A percentile compares a stretch with the other conserved stretches of the same genome.
phyloP scores from a whole-genome alignment of 2,888 invertebrate genomes.

The Hyppa rectilinea region DNA sequence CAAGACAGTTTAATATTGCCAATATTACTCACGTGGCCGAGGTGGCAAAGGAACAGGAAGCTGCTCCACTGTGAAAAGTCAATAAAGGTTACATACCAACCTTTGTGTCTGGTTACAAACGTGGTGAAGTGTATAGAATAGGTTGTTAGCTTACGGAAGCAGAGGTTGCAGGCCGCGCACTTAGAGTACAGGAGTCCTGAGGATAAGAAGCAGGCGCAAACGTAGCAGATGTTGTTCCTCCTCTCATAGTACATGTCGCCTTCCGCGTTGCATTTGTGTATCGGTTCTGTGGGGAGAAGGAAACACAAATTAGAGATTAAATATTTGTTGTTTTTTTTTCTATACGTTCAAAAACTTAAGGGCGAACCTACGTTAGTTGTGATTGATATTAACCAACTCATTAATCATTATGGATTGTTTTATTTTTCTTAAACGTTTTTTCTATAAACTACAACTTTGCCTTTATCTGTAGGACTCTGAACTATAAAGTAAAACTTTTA shows the following conservation, averaged over 20 bases:
- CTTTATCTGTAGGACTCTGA: background rate
- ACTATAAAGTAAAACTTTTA: background rate
- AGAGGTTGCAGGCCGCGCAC: conserved; percentile 76
- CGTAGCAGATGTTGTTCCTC: conserved; percentile 68
- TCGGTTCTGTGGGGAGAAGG: conserved; percentile 8
- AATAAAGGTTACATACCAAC: conserved; percentile 29
- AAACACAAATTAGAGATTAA: background rate
- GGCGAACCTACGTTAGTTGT: background rate
- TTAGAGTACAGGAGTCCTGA: conserved; percentile 71
- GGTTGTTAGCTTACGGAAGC: conserved; percentile 62
- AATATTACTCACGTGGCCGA: conserved; percentile 48
- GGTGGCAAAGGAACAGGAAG: conserved; percentile 39
- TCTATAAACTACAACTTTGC: background rate
- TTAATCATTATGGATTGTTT: background rate
- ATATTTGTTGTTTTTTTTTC: background rate
- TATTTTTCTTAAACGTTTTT: background rate
- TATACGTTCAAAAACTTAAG: too few species aligned
- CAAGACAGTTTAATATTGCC: background rate
- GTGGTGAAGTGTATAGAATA: background rate
- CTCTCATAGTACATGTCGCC: conserved; percentile 80
- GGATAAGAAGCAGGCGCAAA: conserved; percentile 80
- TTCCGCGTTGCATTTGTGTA: conserved; percentile 66
- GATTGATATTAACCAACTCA: background rate
- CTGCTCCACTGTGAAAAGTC: conserved; percentile 42
- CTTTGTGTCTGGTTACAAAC: background rate